A percentile compares a stretch with the other conserved stretches of the same genome.
Evolutionary conservation across 2,797 vertebrate species (phyloP).

Genomic region (Phoeniculus purpureus): DNA sequence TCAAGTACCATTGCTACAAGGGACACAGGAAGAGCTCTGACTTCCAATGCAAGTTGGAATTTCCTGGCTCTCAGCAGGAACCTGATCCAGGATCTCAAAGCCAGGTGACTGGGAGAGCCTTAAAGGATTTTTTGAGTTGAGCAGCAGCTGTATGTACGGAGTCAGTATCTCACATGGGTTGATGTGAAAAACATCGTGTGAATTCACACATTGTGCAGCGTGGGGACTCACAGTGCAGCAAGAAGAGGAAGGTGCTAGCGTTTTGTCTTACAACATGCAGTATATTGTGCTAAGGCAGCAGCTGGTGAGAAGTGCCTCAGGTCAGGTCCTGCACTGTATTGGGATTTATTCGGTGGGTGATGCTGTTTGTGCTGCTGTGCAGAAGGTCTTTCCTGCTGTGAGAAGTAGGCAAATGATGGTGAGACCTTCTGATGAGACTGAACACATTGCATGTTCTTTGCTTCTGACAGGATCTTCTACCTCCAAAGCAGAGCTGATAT

Average conservation of each 20-base stretch:
- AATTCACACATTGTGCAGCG: not conserved
- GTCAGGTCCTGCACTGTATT: not conserved
- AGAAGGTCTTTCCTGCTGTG: not conserved
- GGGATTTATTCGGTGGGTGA: not conserved
- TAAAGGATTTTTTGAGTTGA: not conserved
- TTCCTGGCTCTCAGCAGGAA: not conserved
- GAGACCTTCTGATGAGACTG: not conserved
- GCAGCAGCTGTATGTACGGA: not conserved
- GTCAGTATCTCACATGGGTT: not conserved
- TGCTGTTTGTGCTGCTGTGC: not conserved
- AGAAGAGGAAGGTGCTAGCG: not conserved
- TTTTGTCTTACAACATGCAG: not conserved
- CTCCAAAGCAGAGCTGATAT: not conserved
- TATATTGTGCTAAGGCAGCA: not conserved
- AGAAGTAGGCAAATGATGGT: not conserved
- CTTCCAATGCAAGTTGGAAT: conserved; percentile 23
- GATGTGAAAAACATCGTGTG: not conserved
- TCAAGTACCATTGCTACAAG: not conserved
- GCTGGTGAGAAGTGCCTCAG: not conserved
- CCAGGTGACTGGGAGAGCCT: no score
- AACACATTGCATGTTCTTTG: not conserved
- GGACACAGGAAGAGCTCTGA: not conserved
- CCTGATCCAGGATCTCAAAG: not conserved
- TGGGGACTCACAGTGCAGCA: not conserved
- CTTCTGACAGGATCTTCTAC: not conserved